Evolutionary conservation across 1,140 invertebrate species (phyloP), one percentile per base, ranked within the genome.

Genomic region (Tribolium castaneum): DNA sequence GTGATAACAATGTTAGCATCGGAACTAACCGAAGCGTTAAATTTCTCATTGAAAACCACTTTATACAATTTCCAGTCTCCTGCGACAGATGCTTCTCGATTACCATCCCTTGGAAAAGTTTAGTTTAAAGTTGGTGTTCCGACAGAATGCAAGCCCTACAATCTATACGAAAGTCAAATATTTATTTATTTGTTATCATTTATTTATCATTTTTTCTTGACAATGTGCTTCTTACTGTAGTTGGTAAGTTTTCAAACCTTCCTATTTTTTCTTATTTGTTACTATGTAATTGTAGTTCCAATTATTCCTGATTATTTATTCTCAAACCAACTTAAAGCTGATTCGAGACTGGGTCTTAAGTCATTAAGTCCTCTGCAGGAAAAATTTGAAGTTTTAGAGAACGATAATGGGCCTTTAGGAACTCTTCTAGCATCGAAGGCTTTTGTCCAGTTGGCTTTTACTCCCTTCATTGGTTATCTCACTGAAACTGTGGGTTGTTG

Each of bases 351-450:
- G 13, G 82, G 80, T 6, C 78, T 77, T 59, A 79, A 76, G 16
- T 84, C 84, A 10, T 78, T 85, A 70, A 85, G 87, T 80, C 82
- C 83, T 54, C 70, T 86, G 30, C 84, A 86, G 82, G 62, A 85
- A 81, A 85, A 86, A 85, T 86, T 78, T 72, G 80, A 82, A 80
- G 83, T 85, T 34, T 82, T 87, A 1, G 86, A 88, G 80, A 88
- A 89, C 45, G 94, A 95, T 84, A 95, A 96, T 85, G 92, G 92
- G 4, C 89, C 92, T 82, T 91, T 97, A 30, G 96, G 95, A 13
- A 86, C 96, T 10, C 87, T 98, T 78, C 90, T 97, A 78, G 95
- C 95, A 45, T 95, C 94, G 22, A 97, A 97, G 88, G 95, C 96
- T 25, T 87, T 97, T 39, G 92, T 97, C 6, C 96, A 98, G 88